Evolutionary conservation across 2,113 vertebrate genomes (phyloP), one percentile per base, ranked within the genome.

Genomic region (Sinocyclocheilus anshuiensis): DNA sequence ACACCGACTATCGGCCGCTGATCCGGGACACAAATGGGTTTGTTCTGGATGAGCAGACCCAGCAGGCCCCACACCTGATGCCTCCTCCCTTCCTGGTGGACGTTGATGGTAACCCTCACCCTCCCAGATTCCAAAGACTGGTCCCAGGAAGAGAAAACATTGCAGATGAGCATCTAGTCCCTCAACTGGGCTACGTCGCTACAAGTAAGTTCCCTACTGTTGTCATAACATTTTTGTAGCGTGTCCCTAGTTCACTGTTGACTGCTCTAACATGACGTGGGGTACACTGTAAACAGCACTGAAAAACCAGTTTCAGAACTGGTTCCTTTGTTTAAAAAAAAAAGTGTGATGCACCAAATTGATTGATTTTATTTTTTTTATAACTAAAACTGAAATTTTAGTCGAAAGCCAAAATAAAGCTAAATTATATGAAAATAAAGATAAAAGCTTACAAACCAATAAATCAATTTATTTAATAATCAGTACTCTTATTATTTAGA

Each of bases 61-160:
- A 99, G 84, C 98, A 99, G 92, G 98, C 98, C 0, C 97, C 98
- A 50, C 98, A 99, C 89, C 97, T 99, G 72, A 99, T 99, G 98
- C 98, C 98, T 2, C 97, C 98, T 45, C 98, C 98, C 0, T 99
- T 99, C 93, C 89, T 99, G 45, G 98, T 99, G 81, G 98, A 99
- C 57, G 97, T 99, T 59, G 97, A 99, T 91, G 98, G 98, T 86
- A 99, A 99, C 90, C 98, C 98, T 75, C 97, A 99, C 90, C 97
- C 97, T 20, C 97, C 97, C 85, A 95, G 95, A 80, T 97, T 95
- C 89, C 98, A 99, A 89, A 95, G 98, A 88, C 91, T 99, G 75
- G 98, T 99, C 13, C 98, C 98, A 22, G 98, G 98, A 20, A 94
- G 98, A 89, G 97, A 99, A 90, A 98, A 97, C 16, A 96, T 96